A percentile compares a stretch with the other conserved stretches of the same genome.
Conservation (phyloP, 2,113 vertebrate species). For the Pseudorasbora parva region DNA sequence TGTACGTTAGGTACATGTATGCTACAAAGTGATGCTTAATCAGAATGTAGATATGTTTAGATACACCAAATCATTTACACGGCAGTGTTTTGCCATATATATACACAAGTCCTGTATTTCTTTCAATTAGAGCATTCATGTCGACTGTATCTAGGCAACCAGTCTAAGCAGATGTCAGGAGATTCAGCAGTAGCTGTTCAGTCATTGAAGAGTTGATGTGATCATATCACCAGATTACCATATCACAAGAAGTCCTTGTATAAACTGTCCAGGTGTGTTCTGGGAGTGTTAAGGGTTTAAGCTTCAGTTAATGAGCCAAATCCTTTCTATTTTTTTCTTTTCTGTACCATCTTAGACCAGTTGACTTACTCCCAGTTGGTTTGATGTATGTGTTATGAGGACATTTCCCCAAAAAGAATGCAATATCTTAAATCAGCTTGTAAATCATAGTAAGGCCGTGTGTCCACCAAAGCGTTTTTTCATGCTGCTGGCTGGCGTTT, state of each 20-base stretch:
- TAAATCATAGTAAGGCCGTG: too few relatives aligned
- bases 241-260: conserved; percentile 5
- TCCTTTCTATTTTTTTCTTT: not conserved
- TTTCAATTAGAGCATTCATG: not conserved
- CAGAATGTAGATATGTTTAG: not conserved
- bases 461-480: too few relatives aligned
- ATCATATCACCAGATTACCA: conserved; percentile 9
- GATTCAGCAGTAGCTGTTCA: conserved; percentile 17
- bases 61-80: not conserved
- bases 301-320: conserved; percentile 8
- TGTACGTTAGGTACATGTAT: not conserved
- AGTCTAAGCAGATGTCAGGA: conserved; percentile 25
- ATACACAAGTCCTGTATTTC: not conserved
- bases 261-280: conserved; percentile 6
- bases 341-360: not conserved
- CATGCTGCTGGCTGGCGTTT: too few relatives aligned
- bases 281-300: conserved; percentile 8
- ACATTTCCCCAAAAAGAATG: too few relatives aligned
- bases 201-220: not conserved
- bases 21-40: not conserved
- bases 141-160: not conserved
- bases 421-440: too few relatives aligned
- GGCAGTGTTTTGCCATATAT: not conserved
- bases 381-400: not conserved
- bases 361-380: not conserved